These are phyloP conservation scores for Xenops minutus DNA, from an alignment of 2,797 vertebrate genomes.

Conservation along the genomic window DNA sequence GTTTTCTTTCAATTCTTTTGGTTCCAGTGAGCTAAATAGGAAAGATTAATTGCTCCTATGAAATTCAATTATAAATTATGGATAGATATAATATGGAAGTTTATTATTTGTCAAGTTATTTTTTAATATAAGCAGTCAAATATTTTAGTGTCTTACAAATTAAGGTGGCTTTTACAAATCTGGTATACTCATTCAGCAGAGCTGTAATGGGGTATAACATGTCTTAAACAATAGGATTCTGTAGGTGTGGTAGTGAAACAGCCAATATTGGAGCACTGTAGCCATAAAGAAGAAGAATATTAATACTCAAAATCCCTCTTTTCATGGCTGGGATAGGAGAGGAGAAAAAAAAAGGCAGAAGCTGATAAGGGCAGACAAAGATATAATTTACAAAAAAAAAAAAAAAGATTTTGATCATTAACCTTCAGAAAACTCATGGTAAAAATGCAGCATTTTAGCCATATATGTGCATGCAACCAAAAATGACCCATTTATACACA, in stretches of 20 bases:
- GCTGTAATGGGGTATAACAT: no score
- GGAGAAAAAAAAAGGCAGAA: background rate
- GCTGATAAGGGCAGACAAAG: background rate
- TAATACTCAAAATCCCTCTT: background rate
- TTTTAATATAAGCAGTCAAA: background rate
- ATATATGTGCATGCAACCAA: background rate
- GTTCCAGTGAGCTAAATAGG: background rate
- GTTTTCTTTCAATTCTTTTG: background rate
- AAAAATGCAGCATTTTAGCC: background rate
- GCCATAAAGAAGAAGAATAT: background rate
- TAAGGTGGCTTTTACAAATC: background rate
- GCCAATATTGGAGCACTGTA: background rate
- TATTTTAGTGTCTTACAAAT: background rate
- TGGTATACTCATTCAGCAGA: background rate
- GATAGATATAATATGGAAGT: background rate
- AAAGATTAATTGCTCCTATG: background rate
- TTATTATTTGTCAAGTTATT: background rate
- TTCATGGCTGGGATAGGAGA: accelerated
- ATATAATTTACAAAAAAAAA: background rate
- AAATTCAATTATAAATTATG: background rate
- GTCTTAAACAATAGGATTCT: background rate
- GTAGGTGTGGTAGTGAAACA: background rate
- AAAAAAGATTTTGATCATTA: background rate
- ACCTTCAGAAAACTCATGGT: background rate
- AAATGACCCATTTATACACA: background rate